Base-by-base conservation (phyloP, 2,888 invertebrate species). In the Heliothis peltigera region DNA sequence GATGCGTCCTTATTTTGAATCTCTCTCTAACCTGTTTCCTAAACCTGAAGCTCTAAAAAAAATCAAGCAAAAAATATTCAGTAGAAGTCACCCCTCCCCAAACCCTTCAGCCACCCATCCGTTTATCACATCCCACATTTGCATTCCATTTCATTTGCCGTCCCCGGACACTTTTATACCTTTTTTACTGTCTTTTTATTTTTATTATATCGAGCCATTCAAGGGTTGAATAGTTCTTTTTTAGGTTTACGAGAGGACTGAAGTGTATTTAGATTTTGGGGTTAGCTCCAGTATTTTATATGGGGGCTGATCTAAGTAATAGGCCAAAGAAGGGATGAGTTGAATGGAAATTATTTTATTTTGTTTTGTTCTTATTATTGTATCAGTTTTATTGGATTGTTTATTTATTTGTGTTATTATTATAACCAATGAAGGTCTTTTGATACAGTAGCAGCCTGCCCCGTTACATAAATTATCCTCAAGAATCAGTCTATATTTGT, bases 111-210 rank as follows among this genome's bases (percentile, higher is more conserved):
- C 68, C 78, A 75, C 80, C 83, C 80, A 70, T 78, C 78, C 73
- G 77, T 80, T 84, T 82, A 84, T 81, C 89, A 86, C 86, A 85
- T 87, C 84, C 83, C 77, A 86, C 91, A 93, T 93, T 93, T 92
- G 92, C 93, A 93, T 93, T 91, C 92, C 92, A 92, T 93, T 92
- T 92, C 91, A 92, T 92, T 91, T 89, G 86, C 67, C 72, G 80
- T 80, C 74, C 71, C 82, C 85, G 87, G 90, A 89, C 89, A 89
- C 80, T 91, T 91, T 91, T 89, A 88, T 90, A 84, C 85, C 86
- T 81, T 87, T 90, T 92, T 92, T 92, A 79, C 76, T 75, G 81
- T 79, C 68, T 91, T 92, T 90, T 91, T 91, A 89, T 91, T 91
- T 90, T 91, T 79, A 81, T 81, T 79, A 88, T 90, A 86, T 84